Base-by-base conservation (phyloP, 2,888 invertebrate genomes). In the Tenthredo mesomela region DNA sequence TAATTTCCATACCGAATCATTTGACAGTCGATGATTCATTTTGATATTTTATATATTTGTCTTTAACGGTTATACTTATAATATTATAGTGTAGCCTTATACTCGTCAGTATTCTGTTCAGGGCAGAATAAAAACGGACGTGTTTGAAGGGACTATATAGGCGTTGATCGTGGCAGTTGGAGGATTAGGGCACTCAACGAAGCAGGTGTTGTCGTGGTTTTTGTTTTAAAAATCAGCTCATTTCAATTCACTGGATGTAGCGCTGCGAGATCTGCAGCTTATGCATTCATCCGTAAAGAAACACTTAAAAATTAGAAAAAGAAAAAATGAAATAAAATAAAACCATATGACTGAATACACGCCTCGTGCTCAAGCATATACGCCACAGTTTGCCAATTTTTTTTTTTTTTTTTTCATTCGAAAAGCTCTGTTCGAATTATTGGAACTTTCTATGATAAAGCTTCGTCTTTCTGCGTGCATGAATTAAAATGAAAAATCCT, bases 191-290 rank as follows among this genome's bases (percentile, higher is more conserved):
- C 25, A 80, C 80, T 80, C 80, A 40, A 80, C 37, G 58, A 7
- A 65, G 80, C 80, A 80, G 80, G 80, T 80, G 80, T 61, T 40
- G 80, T 37, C 65, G 40, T 37, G 61, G 80, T 80, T 80, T 77
- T 80, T 80, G 40, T 80, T 65, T 77, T 4, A 40, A 40, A 80
- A 58, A 80, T 65, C 50, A 29, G 47, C 77, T 50, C 50, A 50
- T 77, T 77, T 54, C 33, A 33, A 77, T 29, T 77, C 77, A 54
- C 50, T n/a, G 29, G 77, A 54, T 47, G 43, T 40, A 43, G 43
- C 54, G 10, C n/a, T 25, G 47, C 1, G 12, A 9, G 77, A 50
- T 40, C 71, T 15, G 25, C n/a, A n/a, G n/a, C 9, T n/a, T 9
- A 25, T 54, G 37, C 33, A 33, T 21, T 40, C n/a, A 1, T n/a